phyloP scores from a whole-genome alignment of 2,113 vertebrate species.

The Gambusia affinis region DNA sequence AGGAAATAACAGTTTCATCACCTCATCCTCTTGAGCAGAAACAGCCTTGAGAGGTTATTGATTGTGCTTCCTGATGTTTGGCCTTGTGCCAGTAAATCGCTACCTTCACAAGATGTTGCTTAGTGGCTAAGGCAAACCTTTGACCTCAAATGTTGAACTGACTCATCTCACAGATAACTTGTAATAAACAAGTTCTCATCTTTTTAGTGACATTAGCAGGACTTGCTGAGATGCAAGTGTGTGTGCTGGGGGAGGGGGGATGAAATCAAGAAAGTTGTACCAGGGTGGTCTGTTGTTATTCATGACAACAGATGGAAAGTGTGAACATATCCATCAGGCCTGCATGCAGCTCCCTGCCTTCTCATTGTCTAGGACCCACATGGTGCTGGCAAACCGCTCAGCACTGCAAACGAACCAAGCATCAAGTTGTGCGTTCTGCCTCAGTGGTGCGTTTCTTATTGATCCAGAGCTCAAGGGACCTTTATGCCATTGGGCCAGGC shows the following conservation, averaged over 20 bases:
- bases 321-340: slow-evolving; percentile 61
- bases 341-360: slow-evolving; percentile 22
- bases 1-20: slow-evolving; percentile 20
- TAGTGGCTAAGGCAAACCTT: neutral
- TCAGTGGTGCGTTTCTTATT: slow-evolving; percentile 39
- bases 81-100: slow-evolving; percentile 15
- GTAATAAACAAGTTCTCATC: neutral
- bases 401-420: slow-evolving; percentile 7
- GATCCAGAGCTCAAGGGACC: slow-evolving; percentile 17
- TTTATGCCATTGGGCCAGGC: neutral
- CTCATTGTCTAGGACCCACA: slow-evolving; percentile 24
- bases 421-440: slow-evolving; percentile 19
- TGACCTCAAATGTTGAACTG: neutral
- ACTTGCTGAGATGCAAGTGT: slow-evolving; percentile 23
- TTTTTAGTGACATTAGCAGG: neutral
- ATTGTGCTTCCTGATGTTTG: slow-evolving; percentile 32
- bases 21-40: slow-evolving; percentile 21
- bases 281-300: slow-evolving; percentile 73
- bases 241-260: slow-evolving; percentile 60
- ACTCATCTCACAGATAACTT: neutral
- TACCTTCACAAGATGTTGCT: neutral
- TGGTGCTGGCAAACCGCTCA: slow-evolving; percentile 12
- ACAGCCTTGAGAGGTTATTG: slow-evolving; percentile 17
- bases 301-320: slow-evolving; percentile 75
- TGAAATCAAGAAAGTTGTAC: slow-evolving; percentile 64